phyloP scores from a whole-genome alignment of 2,797 vertebrate species.

The Sebastes itinus region DNA sequence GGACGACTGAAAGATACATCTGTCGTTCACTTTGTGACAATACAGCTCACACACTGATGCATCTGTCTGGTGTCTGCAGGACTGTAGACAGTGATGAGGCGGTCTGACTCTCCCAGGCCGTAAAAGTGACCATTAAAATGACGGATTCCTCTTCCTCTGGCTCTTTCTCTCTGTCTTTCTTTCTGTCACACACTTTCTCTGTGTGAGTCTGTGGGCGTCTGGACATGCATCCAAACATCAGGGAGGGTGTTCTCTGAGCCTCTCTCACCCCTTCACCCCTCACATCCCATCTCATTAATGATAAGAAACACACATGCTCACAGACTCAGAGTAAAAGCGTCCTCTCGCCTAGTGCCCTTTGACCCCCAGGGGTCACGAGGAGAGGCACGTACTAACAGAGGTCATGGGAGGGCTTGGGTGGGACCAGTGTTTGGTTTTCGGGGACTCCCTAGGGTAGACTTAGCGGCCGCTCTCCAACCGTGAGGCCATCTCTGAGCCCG shows the following conservation, averaged over 20 bases:
- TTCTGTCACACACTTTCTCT: slow-evolving; percentile 14
- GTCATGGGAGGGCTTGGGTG: slow-evolving; percentile 60
- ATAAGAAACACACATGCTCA: slow-evolving; percentile 35
- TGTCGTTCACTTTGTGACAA: slow-evolving; percentile 52
- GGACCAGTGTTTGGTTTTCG: slow-evolving; percentile 53
- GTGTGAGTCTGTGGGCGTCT: slow-evolving; percentile 39
- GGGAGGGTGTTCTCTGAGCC: slow-evolving; percentile 40
- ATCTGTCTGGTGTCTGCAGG: slow-evolving; percentile 55
- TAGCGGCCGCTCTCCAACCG: slow-evolving; percentile 40
- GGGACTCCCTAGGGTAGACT: slow-evolving; percentile 44
- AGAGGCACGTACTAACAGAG: slow-evolving; percentile 69
- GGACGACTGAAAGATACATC: slow-evolving; percentile 51
- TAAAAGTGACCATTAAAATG: slow-evolving; percentile 81
- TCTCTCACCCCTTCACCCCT: slow-evolving; percentile 30
- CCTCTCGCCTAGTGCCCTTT: slow-evolving; percentile 52
- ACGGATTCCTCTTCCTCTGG: slow-evolving; percentile 50
- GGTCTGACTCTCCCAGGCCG: slow-evolving; percentile 52
- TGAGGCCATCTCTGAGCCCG: slow-evolving; percentile 27
- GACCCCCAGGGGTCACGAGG: slow-evolving; percentile 59
- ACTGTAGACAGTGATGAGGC: slow-evolving; percentile 30
- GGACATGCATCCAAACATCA: slow-evolving; percentile 33
- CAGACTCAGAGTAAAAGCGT: slow-evolving; percentile 50
- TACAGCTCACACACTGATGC: slow-evolving; percentile 53
- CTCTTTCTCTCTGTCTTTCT: slow-evolving; percentile 18
- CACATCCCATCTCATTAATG: slow-evolving; percentile 1